Evolutionary conservation across 2,797 vertebrate genomes (phyloP), one percentile per base, ranked within the genome.

Genomic region (Prionace glauca): DNA sequence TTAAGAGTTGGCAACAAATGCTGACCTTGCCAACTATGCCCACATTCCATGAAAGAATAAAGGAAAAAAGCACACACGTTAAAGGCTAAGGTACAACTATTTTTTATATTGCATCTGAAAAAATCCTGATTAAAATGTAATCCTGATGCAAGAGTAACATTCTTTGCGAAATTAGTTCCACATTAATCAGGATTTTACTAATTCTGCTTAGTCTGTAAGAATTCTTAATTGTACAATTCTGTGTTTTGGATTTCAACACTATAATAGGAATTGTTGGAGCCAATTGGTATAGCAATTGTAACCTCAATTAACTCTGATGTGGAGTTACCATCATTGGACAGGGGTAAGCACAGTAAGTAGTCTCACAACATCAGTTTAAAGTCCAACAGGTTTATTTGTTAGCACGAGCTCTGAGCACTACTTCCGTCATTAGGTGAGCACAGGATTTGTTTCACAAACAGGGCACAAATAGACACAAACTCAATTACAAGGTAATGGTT

Each of bases 141-240:
- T 62, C 60, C 62, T 65, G 32, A 67, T 91, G 60, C 60, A 91
- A 91, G 88, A 65, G 60, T 22, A 91, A 91, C 88, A 91, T 91
- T 91, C 88, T 18, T 91, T 67, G 60, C 67, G 60, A 91, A 91
- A 91, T 91, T 91, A 62, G 16, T 91, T 91, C 60, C 32, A 91
- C 88, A 91, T 67, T 91, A 91, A 91, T 91, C 60, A 91, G 60
- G 88, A 65, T 65, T 91, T 91, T 67, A 62, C 29, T 91, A 91
- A 91, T 91, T 91, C 88, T 10, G 18, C 88, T 36, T 65, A 65
- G 62, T 62, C 60, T 91, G 32, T n/a, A 91, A 91, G 60, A 91
- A 91, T 60, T 91, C 88, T 65, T 91, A 65, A 91, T 91, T 91
- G 62, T n/a, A 7, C 14, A 91, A 91, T 60, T 18, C 32, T 91